These are phyloP conservation scores for Enteromius mattozi DNA, from an alignment of 2,797 vertebrate genomes.

Conservation along the genomic window DNA sequence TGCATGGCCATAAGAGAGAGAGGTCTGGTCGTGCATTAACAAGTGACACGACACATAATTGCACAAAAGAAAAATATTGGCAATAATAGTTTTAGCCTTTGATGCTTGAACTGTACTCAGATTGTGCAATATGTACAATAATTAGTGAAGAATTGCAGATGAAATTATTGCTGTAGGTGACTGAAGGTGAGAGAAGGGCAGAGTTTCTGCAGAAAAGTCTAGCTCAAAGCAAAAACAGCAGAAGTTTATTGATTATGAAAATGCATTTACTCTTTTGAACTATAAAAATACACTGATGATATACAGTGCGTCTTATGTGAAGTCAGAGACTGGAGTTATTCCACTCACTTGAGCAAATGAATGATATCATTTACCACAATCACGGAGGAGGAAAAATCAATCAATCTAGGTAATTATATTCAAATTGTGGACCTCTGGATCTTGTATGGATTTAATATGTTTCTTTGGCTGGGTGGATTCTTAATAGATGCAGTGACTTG, in stretches of 20 bases:
- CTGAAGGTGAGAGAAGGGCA: slow-evolving; percentile 40
- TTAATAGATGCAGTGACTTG: slow-evolving; percentile 58
- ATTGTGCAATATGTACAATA: slow-evolving; percentile 19
- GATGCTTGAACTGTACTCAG: neutral
- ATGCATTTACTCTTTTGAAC: slow-evolving; percentile 53
- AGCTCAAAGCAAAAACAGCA: slow-evolving; percentile 39
- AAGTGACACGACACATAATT: neutral
- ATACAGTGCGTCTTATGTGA: slow-evolving; percentile 45
- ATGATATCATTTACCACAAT: slow-evolving; percentile 54
- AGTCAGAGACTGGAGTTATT: slow-evolving; percentile 47
- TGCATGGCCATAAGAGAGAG: neutral
- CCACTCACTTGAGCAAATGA: slow-evolving; percentile 51
- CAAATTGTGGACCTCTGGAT: slow-evolving; percentile 54
- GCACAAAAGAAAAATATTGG: slow-evolving; percentile 18
- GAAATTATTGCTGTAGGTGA: slow-evolving; percentile 23
- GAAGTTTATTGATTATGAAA: slow-evolving; percentile 57
- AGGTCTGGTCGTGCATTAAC: neutral
- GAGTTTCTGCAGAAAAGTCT: slow-evolving; percentile 30
- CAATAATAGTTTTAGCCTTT: slow-evolving; percentile 15
- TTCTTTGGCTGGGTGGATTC: slow-evolving; percentile 52
- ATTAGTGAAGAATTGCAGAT: slow-evolving; percentile 32
- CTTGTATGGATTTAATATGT: slow-evolving; percentile 53
- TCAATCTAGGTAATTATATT: slow-evolving; percentile 56
- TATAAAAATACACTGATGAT: slow-evolving; percentile 38
- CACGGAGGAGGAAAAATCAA: slow-evolving; percentile 48